A percentile compares a stretch with the other conserved stretches of the same genome.
Evolutionary conservation across 2,113 vertebrate genomes (phyloP).

Genomic region (Ammodytes dubius): DNA sequence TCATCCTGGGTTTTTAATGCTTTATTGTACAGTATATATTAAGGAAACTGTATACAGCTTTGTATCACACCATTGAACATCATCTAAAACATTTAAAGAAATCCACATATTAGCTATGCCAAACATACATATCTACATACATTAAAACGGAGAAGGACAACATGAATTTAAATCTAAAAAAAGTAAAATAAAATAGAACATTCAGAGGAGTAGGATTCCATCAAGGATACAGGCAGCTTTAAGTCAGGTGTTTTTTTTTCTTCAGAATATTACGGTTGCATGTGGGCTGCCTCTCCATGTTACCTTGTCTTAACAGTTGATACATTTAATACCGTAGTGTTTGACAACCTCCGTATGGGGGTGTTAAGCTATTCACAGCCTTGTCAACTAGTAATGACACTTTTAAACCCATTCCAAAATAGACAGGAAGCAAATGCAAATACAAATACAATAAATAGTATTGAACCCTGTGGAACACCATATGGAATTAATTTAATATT

Average conservation of each 20-base stretch:
- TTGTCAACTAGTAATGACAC: neutral
- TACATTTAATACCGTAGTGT: neutral
- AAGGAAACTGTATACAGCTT: neutral
- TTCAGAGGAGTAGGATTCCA: neutral
- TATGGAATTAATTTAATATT: neutral
- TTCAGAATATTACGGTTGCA: neutral
- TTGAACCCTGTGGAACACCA: neutral
- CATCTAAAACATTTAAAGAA: neutral
- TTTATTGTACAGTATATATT: neutral
- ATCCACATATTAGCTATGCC: neutral
- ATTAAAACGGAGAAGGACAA: neutral
- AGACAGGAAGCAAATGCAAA: conserved; percentile 3
- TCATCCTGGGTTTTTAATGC: conserved; percentile 15
- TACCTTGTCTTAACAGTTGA: neutral
- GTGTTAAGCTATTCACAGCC: conserved; percentile 15
- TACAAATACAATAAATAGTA: neutral
- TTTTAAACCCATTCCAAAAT: conserved; percentile 1
- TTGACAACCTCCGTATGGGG: neutral
- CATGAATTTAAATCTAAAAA: neutral
- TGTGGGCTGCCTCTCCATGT: neutral
- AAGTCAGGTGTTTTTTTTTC: no score
- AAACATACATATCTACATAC: neutral
- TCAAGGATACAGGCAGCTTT: neutral
- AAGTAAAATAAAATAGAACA: neutral
- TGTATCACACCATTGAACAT: neutral